These are phyloP conservation scores for Pelochelys cantorii DNA, from an alignment of 2,797 vertebrate genomes.

Conservation along the genomic window DNA sequence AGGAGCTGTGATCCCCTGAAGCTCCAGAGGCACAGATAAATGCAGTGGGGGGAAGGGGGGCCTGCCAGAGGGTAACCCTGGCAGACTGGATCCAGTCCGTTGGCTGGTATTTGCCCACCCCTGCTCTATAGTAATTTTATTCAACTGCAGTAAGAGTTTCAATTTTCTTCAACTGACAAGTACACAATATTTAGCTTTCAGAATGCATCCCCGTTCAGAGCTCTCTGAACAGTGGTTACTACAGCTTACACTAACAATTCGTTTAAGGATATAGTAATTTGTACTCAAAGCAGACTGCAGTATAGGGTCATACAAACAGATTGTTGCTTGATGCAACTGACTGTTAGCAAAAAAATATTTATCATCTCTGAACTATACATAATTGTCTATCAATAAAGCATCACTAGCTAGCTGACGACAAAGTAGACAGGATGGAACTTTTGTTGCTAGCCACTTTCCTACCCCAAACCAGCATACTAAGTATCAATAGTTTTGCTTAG, in stretches of 20 bases:
- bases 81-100: no score
- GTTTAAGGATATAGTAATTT: not conserved
- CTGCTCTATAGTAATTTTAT: conserved; percentile 33
- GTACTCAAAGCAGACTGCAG: not conserved
- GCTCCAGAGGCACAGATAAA: no score
- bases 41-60: no score
- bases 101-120: no score
- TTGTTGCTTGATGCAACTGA: fast-evolving
- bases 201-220: not conserved
- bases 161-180: not conserved
- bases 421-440: not conserved
- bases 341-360: not conserved
- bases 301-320: fast-evolving
- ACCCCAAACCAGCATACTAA: not conserved
- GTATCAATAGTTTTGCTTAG: not conserved
- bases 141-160: not conserved
- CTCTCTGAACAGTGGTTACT: not conserved
- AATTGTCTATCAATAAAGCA: not conserved
- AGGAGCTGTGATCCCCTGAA: no score
- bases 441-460: not conserved
- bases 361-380: not conserved
- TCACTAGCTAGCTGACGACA: not conserved
- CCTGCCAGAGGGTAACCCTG: no score
- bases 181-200: not conserved
- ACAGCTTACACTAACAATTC: fast-evolving